These are phyloP conservation scores for Aleadryas rufinucha DNA, from an alignment of 2,113 vertebrate species.

Conservation along the genomic window DNA sequence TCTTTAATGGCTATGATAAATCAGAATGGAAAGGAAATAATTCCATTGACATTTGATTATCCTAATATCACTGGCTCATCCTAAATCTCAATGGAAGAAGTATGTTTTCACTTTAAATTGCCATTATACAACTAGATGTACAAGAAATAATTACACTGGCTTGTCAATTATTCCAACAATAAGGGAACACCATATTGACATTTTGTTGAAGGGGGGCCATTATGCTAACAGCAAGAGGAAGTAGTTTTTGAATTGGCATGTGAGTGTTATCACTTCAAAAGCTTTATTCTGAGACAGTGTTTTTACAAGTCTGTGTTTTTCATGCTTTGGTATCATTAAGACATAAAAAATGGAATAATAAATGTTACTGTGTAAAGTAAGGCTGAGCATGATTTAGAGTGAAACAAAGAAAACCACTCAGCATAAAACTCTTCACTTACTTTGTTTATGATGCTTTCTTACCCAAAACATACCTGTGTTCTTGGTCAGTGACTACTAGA, in stretches of 20 bases:
- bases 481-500: not conserved
- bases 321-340: not conserved
- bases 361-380: not conserved
- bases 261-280: not conserved
- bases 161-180: not conserved
- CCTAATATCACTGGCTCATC: not conserved
- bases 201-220: not conserved
- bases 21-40: not conserved
- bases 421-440: not conserved
- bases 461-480: not conserved
- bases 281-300: not conserved
- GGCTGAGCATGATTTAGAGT: not conserved
- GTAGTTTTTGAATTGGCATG: not conserved
- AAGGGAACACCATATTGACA: not conserved
- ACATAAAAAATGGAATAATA: not conserved
- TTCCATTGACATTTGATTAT: conserved; percentile 2
- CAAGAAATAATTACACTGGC: not conserved
- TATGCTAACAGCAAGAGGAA: not conserved
- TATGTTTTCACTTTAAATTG: not conserved
- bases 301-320: not conserved
- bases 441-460: not conserved
- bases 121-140: not conserved
- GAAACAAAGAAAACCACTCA: not conserved
- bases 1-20: not conserved
- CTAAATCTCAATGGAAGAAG: not conserved